Evolutionary conservation across 2,113 vertebrate species (phyloP), one percentile per base, ranked within the genome.

Genomic region (Dasyprocta punctata): DNA sequence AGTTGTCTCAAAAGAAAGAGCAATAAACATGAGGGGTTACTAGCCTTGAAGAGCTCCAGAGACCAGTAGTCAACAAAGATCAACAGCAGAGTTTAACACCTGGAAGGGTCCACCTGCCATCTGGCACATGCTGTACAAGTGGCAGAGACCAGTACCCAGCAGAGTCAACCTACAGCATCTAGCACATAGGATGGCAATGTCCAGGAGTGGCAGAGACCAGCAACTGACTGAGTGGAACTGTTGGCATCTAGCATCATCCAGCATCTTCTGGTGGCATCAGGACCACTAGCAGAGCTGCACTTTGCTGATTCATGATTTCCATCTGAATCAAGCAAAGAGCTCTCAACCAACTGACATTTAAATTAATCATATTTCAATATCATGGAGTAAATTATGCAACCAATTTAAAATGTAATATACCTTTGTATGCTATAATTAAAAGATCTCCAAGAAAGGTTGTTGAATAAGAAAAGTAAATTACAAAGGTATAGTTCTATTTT

Each of bases 351-450:
- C n/a, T n/a, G n/a, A n/a, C 22, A 75, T 75, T 75, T 75, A 88
- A 94, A 94, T 81, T 96, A 52, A 86, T 94, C 92, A 84, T 81
- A 89, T 67, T 81, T 75, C 13, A 58, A 86, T 52, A 38, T 19
- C 71, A 60, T 89, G 54, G 28, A 90, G 58, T 67, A 65, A 65
- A 86, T 81, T 86, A 92, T 73, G 3, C 56, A 85, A 65, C 26
- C 60, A 16, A 60, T 69, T 26, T 69, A 94, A 85, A 94, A 94
- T 69, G 52, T 10, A 86, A n/a, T 58, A 4, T 73, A 92, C 52
- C 1, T 89, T 56, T 81, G 12, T 36, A 22, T 81, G 91, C n/a
- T 71, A 3, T 80, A 92, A 94, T 95, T 67, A 80, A 94, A 96
- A 73, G 36, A 52, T 85, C 41, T 89, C 49, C 61, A 96, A 78